Evolutionary conservation across 2,113 vertebrate genomes (phyloP), one percentile per base, ranked within the genome.

Genomic region (Myiopsitta monachus): DNA sequence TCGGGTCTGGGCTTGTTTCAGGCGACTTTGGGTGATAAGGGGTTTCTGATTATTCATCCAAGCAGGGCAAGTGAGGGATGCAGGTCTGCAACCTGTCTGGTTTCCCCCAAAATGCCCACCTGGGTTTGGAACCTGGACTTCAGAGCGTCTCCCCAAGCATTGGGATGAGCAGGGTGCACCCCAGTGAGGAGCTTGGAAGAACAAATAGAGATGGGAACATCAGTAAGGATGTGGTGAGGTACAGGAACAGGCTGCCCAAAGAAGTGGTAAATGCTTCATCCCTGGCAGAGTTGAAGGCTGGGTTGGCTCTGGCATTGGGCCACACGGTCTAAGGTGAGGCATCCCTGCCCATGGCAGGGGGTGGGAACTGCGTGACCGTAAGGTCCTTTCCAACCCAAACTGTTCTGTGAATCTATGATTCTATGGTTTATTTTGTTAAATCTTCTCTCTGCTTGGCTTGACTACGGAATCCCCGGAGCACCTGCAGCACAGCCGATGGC

Each of bases 1-100:
- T 4, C 8, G 0, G 0, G 19, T n/a, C 46, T 70, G 72, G 39
- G 72, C 49, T 67, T 3, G 0, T 46, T 75, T 63, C 33, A 62
- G 68, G 61, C 52, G 69, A 46, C 1, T 89, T 46, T 9, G n/a
- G 61, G 54, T 68, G 80, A 26, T 62, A 87, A 92, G 9, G 33
- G 4, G 1, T 0, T 0, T 87, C 62, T 26, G 24, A 0, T 73
- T 62, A 8, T 36, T 36, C 57, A 24, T 23, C 22, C 33, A n/a
- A 59, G 57, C 33, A 16, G 57, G 57, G 22, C 33, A 59, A 36
- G 57, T n/a, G 33, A 24, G 61, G 33, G 28, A 22, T 23, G 7
- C 9, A 3, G 54, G 14, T 38, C 49, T 87, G 54, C 33, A 26
- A 22, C 13, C 4, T 69, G 59, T 49, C 18, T 52, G 66, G 18